Base-by-base conservation (phyloP, 1,140 invertebrate genomes). In the Matsumurasca onukii region DNA sequence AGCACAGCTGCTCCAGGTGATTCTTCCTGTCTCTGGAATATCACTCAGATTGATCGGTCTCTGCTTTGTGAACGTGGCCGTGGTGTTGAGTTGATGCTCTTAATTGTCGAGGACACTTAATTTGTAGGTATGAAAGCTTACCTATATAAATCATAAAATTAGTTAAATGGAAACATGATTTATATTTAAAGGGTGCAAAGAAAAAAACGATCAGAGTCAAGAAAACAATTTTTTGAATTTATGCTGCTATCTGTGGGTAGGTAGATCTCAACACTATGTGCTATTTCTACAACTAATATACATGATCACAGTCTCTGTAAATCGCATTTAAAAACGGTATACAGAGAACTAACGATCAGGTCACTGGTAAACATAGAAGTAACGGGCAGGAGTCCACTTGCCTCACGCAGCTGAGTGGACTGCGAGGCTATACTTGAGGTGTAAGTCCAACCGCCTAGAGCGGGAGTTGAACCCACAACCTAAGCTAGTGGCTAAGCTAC, bases 191-290 rank as follows among this genome's bases (percentile, higher is more conserved):
- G 17, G 22, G 31, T 49, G 51, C 30, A 68, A 3, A 25, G 57
- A 61, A 61, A 61, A n/a, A 27, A 61, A 61, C 57, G 30, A 30
- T 34, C 57, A 61, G 25, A 39, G 52, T 68, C 22, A 20, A 68
- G 63, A 61, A 62, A 31, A 20, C 31, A 17, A 31, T 20, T 20
- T 15, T 25, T 3, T 62, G 20, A 5, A 13, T 61, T 61, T n/a
- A 13, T 61, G 20, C 9, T 61, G 57, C 30, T 20, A 61, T 61
- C 3, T 12, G 24, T 25, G 12, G 22, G 12, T 9, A 27, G 22
- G 49, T 20, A 52, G 57, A 30, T 12, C 30, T 13, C 27, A 29
- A 9, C 5, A 15, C 24, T 27, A 27, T 30, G 57, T 61, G 57
- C 57, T 27, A 31, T 29, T 61, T 30, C 2, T 61, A 29, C 24